These are phyloP conservation scores for Trichogramma dendrolimi DNA, from an alignment of 2,888 invertebrate genomes.

Conservation along the genomic window DNA sequence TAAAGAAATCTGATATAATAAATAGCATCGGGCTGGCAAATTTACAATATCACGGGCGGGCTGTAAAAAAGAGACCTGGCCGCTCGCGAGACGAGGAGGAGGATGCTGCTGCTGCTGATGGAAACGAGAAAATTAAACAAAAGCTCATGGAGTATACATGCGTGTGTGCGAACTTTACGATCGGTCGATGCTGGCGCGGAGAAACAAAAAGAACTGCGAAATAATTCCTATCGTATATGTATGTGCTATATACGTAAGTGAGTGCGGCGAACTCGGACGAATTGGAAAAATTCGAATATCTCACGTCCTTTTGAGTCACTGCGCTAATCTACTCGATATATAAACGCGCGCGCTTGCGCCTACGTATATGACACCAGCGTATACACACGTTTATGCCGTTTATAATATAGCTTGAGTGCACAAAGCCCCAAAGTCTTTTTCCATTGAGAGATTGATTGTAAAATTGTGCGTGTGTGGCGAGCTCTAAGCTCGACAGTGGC, in stretches of 20 bases:
- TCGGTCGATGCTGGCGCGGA: conserved; percentile 21
- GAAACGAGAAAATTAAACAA: conserved; percentile 41
- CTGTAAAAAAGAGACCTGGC: conserved; percentile 37
- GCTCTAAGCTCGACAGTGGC: too few relatives aligned
- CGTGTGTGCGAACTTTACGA: conserved; percentile 37
- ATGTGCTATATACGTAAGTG: not conserved
- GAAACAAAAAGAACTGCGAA: not conserved
- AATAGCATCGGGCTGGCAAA: conserved; percentile 38
- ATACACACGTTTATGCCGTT: too few relatives aligned
- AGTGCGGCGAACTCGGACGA: not conserved
- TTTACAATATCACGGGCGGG: conserved; percentile 42
- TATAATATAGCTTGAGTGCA: too few relatives aligned
- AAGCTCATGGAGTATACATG: conserved; percentile 22
- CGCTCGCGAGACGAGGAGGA: conserved; percentile 19
- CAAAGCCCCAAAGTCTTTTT: too few relatives aligned
- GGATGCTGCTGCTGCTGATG: conserved; percentile 9
- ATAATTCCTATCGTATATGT: conserved; percentile 20
- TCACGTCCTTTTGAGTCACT: too few relatives aligned
- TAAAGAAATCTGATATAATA: conserved; percentile 51
- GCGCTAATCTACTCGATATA: too few relatives aligned
- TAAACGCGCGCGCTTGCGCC: too few relatives aligned
- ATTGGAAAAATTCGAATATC: conserved; percentile 21
- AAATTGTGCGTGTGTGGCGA: too few relatives aligned
- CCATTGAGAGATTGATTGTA: too few relatives aligned
- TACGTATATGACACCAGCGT: too few relatives aligned